Conservation (phyloP, 2,888 invertebrate genomes). For the Margaritifera margaritifera region DNA sequence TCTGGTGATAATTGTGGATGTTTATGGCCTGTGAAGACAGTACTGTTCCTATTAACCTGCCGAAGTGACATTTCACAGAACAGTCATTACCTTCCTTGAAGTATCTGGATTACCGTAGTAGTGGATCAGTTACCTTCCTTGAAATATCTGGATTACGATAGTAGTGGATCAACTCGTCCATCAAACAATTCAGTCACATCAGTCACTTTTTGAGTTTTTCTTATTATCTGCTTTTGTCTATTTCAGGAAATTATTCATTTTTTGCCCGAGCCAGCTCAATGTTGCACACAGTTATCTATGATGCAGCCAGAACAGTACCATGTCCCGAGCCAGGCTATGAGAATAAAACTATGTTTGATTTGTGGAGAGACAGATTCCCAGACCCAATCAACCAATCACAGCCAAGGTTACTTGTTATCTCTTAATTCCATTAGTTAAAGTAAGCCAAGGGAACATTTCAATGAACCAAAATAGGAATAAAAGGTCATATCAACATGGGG, state of each 20-base stretch:
- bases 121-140: too few species aligned
- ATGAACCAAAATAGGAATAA: not conserved
- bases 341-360: constrained; percentile 51
- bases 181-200: too few species aligned
- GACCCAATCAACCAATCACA: constrained; percentile 17
- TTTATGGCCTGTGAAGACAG: too few species aligned
- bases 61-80: too few species aligned
- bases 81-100: too few species aligned
- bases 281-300: constrained; percentile 54
- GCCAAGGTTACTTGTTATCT: constrained; percentile 36
- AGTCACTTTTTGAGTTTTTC: not conserved
- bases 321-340: constrained; percentile 39
- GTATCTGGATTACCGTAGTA: too few species aligned
- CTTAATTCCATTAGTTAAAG: not conserved
- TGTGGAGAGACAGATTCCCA: constrained; percentile 50
- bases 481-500: not conserved
- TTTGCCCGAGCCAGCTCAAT: constrained; percentile 61
- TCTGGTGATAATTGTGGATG: too few species aligned
- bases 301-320: constrained; percentile 58
- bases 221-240: constrained; percentile 3
- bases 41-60: too few species aligned
- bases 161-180: too few species aligned
- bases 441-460: not conserved
- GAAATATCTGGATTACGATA: too few species aligned
- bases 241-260: constrained; percentile 65